Percentiles rank a stretch among this genome's conserved stretches.
phyloP scores from a whole-genome alignment of 2,888 invertebrate genomes.

The Drosophila affinis region DNA sequence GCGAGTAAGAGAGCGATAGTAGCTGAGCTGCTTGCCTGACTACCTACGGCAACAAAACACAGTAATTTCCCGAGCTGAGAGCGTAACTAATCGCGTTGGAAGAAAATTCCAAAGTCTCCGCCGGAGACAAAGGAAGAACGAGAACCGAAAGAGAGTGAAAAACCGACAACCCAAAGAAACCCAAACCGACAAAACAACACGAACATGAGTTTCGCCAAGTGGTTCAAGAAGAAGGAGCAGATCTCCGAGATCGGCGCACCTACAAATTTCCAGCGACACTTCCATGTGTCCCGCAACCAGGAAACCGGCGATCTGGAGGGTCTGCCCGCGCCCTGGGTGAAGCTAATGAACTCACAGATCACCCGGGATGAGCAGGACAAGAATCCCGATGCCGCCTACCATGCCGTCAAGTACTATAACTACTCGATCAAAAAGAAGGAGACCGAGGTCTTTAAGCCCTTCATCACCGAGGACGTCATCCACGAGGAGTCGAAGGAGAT shows the following conservation, averaged over 20 bases:
- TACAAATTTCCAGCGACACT: slow-evolving; percentile 92
- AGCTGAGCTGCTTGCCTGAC: slow-evolving; percentile 42
- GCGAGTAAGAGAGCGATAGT: slow-evolving; percentile 29
- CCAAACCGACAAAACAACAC: slow-evolving; percentile 21
- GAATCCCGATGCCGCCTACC: slow-evolving; percentile 94
- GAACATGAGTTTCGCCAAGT: slow-evolving; percentile 82
- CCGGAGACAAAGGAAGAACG: slow-evolving; percentile 16
- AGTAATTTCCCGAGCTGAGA: slow-evolving; percentile 68
- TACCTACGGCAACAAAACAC: slow-evolving; percentile 73
- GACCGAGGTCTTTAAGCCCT: slow-evolving; percentile 90
- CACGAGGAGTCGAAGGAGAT: slow-evolving; percentile 93
- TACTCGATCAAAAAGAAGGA: slow-evolving; percentile 93
- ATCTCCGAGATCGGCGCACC: slow-evolving; percentile 89
- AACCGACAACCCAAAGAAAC: background rate
- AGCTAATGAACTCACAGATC: slow-evolving; percentile 91
- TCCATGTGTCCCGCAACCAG: slow-evolving; percentile 93
- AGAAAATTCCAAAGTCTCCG: slow-evolving; percentile 54
- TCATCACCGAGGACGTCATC: slow-evolving; percentile 91
- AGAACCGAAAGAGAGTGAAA: slow-evolving; percentile 4
- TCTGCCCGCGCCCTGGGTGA: slow-evolving; percentile 92
- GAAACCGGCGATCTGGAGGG: slow-evolving; percentile 93
- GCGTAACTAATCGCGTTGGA: slow-evolving; percentile 67
- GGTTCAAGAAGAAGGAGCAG: slow-evolving; percentile 83
- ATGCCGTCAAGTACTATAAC: slow-evolving; percentile 95
- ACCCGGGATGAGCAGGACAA: slow-evolving; percentile 94